These are phyloP conservation scores for Microcaecilia unicolor DNA, from an alignment of 2,797 vertebrate species.

Conservation along the genomic window DNA sequence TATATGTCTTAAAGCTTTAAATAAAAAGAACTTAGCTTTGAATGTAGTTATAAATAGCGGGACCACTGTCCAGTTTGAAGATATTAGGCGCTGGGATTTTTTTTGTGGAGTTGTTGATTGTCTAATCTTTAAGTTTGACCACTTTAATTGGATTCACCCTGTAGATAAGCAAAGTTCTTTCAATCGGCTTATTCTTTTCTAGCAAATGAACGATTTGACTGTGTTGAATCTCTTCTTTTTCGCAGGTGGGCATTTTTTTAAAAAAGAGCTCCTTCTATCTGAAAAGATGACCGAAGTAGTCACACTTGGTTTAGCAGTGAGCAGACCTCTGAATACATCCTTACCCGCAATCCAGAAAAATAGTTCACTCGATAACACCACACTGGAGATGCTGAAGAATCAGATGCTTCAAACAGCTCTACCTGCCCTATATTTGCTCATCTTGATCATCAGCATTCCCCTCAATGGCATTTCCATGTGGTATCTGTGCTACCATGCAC, in stretches of 20 bases:
- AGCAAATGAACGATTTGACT: rapidly evolving
- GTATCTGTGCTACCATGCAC: conserved; percentile 2
- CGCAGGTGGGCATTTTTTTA: background rate
- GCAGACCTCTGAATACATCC: background rate
- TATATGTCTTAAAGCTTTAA: no score
- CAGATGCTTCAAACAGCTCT: background rate
- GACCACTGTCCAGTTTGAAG: no score
- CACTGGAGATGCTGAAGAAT: conserved; percentile 8
- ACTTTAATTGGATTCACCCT: no score
- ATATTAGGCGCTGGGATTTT: no score
- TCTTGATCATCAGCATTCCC: conserved; percentile 23
- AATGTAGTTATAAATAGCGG: no score
- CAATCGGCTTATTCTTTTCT: background rate
- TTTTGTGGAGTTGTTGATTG: no score
- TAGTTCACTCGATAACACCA: background rate
- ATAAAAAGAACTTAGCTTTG: no score
- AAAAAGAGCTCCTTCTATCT: background rate
- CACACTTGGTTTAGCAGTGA: background rate
- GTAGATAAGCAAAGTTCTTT: no score
- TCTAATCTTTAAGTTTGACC: no score
- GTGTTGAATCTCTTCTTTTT: background rate
- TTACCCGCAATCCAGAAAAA: rapidly evolving
- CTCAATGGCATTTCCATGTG: conserved; percentile 15
- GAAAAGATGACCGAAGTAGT: background rate
- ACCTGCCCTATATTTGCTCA: conserved; percentile 7